A percentile compares a stretch with the other conserved stretches of the same genome.
Evolutionary conservation across 2,113 vertebrate species (phyloP).

Genomic region (Eupsittula cactorum): DNA sequence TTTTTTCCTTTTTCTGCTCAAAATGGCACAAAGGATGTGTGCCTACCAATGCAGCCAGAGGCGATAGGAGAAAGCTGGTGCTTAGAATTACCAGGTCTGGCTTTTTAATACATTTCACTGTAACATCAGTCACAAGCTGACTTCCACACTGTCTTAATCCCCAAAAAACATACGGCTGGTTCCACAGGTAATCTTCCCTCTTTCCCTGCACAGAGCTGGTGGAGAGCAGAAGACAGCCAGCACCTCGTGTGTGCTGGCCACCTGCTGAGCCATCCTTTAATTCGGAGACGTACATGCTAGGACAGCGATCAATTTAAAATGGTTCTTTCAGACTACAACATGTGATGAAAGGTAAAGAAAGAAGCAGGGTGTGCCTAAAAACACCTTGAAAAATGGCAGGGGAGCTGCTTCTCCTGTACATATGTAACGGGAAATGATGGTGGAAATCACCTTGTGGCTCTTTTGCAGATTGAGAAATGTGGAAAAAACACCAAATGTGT

Average conservation of each 20-base stretch:
- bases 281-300: background rate
- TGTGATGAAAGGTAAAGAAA: background rate
- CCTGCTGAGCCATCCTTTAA: background rate
- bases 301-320: background rate
- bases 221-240: background rate
- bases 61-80: background rate
- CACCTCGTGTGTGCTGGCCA: fast-evolving
- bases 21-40: background rate
- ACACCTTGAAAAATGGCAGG: background rate
- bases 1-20: background rate
- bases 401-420: background rate
- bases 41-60: background rate
- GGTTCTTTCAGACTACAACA: background rate
- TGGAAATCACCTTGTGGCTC: fast-evolving
- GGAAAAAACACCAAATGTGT: background rate
- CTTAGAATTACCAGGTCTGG: background rate
- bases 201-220: background rate
- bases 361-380: background rate
- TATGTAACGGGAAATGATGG: fast-evolving
- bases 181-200: background rate
- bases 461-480: background rate
- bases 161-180: fast-evolving
- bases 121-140: background rate
- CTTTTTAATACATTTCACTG: background rate
- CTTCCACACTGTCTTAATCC: background rate